Evolutionary conservation across 2,888 invertebrate genomes (phyloP), one percentile per base, ranked within the genome.

Genomic region (Coelogynopora nodosa): DNA sequence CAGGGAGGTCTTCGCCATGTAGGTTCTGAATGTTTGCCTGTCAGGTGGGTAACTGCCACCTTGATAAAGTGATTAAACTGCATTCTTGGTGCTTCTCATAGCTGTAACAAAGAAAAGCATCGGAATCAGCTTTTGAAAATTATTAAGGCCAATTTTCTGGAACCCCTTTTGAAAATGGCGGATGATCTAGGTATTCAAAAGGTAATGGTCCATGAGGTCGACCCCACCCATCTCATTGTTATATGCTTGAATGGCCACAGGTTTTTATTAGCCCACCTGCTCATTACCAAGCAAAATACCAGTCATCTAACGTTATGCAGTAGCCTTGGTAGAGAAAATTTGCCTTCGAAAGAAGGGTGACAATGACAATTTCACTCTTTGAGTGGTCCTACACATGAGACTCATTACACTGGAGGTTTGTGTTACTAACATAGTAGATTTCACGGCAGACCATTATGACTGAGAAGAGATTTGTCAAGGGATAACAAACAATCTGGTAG

Each of bases 161-260:
- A 82, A 82, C 82, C 82, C 27, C 5, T 27, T 31, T 2, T 82
- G 82, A 2, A 18, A 31, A 5, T 82, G 2, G 18, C 2, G 82
- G 28, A 82, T 30, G 5, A 82, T 30, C 2, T 2, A 27, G 13
- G 23, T 2, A 28, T 30, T 2, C 10, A 30, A 82, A 30, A 82
- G 23, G 31, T 82, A 26, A 5, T 82, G 82, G 23, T 82, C 82
- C 27, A 30, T 82, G 5, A 82, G 82, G 31, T 82, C 82, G 30
- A 82, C 82, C 30, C 82, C 82, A 31, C 82, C 82, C 82, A 82
- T 82, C 5, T 82, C 82, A 26, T 30, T 2, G 31, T 82, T 82
- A 31, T 82, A 13, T 5, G 30, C 30, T 13, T 30, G 2, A 26
- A 30, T 31, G 2, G 1, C n/a, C 31, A 27, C 18, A 30, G 82